Percentiles rank a stretch among this genome's conserved stretches.
These are phyloP conservation scores for Macrocentrus cingulum DNA, from an alignment of 1,140 invertebrate species.

Conservation along the genomic window DNA sequence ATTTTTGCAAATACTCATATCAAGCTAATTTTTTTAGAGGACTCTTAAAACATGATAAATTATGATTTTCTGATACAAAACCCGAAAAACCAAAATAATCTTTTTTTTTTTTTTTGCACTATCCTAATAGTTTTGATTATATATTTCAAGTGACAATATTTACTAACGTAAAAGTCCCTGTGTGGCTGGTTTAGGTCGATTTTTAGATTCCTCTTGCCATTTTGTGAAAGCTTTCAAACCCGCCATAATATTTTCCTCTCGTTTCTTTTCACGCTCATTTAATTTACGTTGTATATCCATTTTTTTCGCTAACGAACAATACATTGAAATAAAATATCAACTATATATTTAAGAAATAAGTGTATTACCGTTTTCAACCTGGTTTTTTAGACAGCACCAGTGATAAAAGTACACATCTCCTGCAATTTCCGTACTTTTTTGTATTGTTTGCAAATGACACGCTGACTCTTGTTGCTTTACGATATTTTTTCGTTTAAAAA, in stretches of 20 bases:
- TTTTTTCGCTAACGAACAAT: conserved; percentile 28
- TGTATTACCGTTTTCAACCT: no score
- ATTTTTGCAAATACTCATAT: no score
- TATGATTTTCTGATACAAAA: no score
- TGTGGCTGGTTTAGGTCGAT: conserved; percentile 47
- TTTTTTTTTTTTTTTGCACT: no score
- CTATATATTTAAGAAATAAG: no score
- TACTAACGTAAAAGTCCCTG: conserved; percentile 53
- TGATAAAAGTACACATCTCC: background rate
- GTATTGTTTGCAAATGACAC: background rate
- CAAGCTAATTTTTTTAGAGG: no score
- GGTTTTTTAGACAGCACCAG: no score
- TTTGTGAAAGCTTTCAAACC: conserved; percentile 47
- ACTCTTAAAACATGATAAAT: no score
- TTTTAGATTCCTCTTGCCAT: conserved; percentile 48
- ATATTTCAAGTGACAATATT: no score
- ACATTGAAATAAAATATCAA: no score
- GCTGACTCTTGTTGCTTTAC: background rate
- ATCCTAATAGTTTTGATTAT: no score
- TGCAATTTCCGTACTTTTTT: background rate
- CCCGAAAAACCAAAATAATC: no score
- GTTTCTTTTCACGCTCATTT: conserved; percentile 33
- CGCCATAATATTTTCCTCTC: conserved; percentile 36
- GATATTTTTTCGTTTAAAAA: conserved; percentile 28
- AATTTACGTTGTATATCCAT: conserved; percentile 35